Conservation (phyloP, 2,113 vertebrate genomes). For the Phalacrocorax carbo region DNA sequence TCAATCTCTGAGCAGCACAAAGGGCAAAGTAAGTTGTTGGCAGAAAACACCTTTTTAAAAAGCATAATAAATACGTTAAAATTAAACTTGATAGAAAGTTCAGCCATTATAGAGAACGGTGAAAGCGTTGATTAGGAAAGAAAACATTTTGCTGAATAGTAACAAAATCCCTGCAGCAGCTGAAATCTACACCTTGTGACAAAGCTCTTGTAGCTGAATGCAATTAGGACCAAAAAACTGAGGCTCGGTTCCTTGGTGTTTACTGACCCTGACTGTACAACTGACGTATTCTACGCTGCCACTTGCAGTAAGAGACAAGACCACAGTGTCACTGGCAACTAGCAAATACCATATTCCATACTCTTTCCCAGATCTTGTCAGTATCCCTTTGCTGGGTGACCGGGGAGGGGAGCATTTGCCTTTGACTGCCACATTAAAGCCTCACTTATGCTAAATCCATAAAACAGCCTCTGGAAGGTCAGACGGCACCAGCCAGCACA, state of each 20-base stretch:
- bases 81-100: not conserved
- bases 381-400: not conserved
- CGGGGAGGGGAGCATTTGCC: accelerated
- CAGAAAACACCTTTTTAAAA: not conserved
- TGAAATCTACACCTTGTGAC: not conserved
- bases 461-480: too few relatives aligned
- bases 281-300: not conserved
- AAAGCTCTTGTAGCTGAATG: not conserved
- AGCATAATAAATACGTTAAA: not conserved
- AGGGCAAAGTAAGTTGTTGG: not conserved
- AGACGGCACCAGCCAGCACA: accelerated
- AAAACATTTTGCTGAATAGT: not conserved
- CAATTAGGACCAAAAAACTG: not conserved
- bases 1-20: not conserved
- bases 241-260: not conserved
- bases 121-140: not conserved
- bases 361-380: accelerated
- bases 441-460: accelerated
- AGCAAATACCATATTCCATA: not conserved
- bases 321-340: too few relatives aligned
- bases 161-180: not conserved
- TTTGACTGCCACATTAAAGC: not conserved
- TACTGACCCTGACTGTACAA: not conserved
- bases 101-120: accelerated
- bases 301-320: accelerated